phyloP scores from a whole-genome alignment of 2,888 invertebrate species.

The Pammene fasciana region DNA sequence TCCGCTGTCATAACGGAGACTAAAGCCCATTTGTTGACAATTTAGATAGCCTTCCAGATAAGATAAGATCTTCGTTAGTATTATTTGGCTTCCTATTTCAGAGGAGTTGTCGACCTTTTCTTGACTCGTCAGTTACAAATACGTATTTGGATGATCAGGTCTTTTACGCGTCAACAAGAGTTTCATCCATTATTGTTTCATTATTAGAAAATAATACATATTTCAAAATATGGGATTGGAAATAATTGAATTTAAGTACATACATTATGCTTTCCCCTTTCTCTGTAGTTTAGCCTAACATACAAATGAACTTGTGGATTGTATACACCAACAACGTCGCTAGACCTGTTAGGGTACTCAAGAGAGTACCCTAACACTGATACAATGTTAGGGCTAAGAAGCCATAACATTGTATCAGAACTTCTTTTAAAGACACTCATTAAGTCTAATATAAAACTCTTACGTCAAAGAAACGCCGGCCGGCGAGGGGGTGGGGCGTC shows the following conservation, averaged over 20 bases:
- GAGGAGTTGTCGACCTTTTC: neutral
- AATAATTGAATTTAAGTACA: too few species aligned
- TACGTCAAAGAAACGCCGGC: constrained; percentile 48
- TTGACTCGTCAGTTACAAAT: neutral
- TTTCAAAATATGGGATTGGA: neutral
- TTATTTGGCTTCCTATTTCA: neutral
- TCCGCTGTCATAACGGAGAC: constrained; percentile 62
- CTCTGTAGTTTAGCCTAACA: too few species aligned
- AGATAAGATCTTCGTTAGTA: constrained; percentile 6
- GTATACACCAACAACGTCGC: too few species aligned
- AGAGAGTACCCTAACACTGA: too few species aligned
- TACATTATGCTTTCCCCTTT: too few species aligned
- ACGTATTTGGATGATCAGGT: neutral
- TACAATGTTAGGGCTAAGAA: too few species aligned
- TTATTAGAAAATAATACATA: neutral
- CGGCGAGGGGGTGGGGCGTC: constrained; percentile 53
- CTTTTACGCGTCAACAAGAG: neutral
- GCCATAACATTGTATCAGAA: too few species aligned
- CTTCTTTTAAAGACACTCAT: constrained; percentile 1
- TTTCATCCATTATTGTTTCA: neutral
- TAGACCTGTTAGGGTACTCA: too few species aligned
- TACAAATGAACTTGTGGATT: too few species aligned
- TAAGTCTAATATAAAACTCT: constrained; percentile 29
- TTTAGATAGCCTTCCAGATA: constrained; percentile 18
- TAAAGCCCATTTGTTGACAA: constrained; percentile 56